Conservation (phyloP, 2,888 invertebrate species). For the Calliphora vomitoria region DNA sequence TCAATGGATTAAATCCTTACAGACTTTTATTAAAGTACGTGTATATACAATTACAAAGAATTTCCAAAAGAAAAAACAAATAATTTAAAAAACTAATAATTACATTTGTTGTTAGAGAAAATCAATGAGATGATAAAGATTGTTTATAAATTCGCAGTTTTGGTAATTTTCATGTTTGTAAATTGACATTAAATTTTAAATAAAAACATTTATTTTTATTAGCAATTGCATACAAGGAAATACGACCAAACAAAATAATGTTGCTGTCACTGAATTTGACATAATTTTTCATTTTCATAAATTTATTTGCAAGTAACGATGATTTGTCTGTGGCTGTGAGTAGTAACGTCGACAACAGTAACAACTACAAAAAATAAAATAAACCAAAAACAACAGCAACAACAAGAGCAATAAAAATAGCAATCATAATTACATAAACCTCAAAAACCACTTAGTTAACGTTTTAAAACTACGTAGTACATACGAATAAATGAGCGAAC, state of each 20-base stretch:
- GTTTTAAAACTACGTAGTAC: slow-evolving; percentile 32
- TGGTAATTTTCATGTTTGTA: no score
- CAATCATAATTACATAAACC: slow-evolving; percentile 72
- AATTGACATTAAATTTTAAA: neutral
- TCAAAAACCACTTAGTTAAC: slow-evolving; percentile 75
- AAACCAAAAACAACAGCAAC: neutral
- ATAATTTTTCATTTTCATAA: slow-evolving; percentile 10
- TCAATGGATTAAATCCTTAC: no score
- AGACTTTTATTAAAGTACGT: no score
- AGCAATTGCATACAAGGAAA: neutral
- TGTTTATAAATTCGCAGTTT: no score
- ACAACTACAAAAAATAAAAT: neutral
- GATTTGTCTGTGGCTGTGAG: neutral
- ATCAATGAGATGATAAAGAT: no score
- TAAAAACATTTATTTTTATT: neutral
- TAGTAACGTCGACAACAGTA: neutral
- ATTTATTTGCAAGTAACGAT: neutral
- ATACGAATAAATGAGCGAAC: neutral
- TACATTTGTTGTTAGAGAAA: no score
- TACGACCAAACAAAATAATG: neutral
- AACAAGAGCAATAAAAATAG: slow-evolving; percentile 16
- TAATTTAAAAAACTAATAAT: no score
- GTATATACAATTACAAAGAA: no score
- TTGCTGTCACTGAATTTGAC: slow-evolving; percentile 16
- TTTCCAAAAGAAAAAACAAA: no score